phyloP scores from a whole-genome alignment of 2,113 vertebrate genomes.

The Clarias magur region DNA sequence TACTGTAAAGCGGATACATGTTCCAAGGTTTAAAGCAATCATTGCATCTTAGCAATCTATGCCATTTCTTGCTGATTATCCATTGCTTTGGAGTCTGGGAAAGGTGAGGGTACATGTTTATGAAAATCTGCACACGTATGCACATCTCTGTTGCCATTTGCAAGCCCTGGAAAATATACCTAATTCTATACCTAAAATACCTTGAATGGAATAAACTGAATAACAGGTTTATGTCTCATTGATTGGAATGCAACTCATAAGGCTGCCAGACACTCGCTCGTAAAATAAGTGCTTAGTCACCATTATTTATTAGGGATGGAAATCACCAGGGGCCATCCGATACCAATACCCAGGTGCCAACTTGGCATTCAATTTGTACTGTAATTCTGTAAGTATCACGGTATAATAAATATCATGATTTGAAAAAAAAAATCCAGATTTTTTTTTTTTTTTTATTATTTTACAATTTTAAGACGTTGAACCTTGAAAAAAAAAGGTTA shows the following conservation, averaged over 20 bases:
- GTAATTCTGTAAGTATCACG: no score
- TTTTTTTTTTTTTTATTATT: no score
- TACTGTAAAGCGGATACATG: not conserved
- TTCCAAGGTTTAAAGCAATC: not conserved
- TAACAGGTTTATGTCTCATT: not conserved
- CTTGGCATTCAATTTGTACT: no score
- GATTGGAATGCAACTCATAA: not conserved
- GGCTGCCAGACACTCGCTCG: not conserved
- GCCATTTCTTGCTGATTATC: not conserved
- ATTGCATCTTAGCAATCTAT: no score
- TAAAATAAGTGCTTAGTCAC: not conserved
- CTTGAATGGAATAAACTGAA: not conserved
- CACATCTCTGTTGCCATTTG: not conserved
- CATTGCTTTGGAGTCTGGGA: slow-evolving; percentile 33
- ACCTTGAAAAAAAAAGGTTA: no score
- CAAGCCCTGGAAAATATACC: not conserved
- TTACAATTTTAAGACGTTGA: no score
- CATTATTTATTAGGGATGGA: not conserved
- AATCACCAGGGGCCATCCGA: no score
- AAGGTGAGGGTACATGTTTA: not conserved
- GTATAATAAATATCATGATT: no score
- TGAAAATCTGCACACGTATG: not conserved
- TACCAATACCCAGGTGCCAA: no score
- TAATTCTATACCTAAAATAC: no score
- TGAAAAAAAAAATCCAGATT: no score